Percentiles rank a stretch among this genome's conserved stretches.
Evolutionary conservation across 2,797 vertebrate species (phyloP).

Genomic region (Amphiprion clarkii): DNA sequence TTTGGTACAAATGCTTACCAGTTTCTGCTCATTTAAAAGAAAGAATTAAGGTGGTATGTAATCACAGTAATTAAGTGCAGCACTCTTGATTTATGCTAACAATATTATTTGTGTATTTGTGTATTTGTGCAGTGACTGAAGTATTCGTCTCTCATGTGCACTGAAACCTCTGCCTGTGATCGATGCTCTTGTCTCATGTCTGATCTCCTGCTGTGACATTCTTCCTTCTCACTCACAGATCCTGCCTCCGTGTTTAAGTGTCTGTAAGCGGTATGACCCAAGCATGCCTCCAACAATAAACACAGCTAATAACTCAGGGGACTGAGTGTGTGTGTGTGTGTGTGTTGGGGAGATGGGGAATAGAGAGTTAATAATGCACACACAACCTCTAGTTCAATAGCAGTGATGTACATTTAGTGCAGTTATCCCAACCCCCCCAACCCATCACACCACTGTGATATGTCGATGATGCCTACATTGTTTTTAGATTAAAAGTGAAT

Average conservation of each 20-base stretch:
- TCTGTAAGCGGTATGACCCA: conserved; percentile 69
- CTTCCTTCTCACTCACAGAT: background rate
- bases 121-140: background rate
- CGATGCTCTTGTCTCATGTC: conserved; percentile 21
- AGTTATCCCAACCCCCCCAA: conserved; percentile 12
- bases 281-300: conserved; percentile 62
- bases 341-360: conserved; percentile 1
- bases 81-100: no score
- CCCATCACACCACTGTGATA: background rate
- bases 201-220: conserved; percentile 16
- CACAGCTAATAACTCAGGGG: conserved; percentile 66
- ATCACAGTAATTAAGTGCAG: no score
- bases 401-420: background rate
- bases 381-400: background rate
- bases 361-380: conserved; percentile 63
- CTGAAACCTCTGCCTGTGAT: background rate
- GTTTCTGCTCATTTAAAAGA: conserved; percentile 10
- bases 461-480: background rate
- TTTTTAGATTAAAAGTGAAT: background rate
- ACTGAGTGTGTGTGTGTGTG: conserved; percentile 4
- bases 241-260: conserved; percentile 25
- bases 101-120: no score
- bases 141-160: background rate
- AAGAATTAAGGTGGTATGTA: background rate
- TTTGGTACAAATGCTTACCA: background rate